Conservation (phyloP, 2,113 vertebrate genomes). For the Choloepus hoffmanni region DNA sequence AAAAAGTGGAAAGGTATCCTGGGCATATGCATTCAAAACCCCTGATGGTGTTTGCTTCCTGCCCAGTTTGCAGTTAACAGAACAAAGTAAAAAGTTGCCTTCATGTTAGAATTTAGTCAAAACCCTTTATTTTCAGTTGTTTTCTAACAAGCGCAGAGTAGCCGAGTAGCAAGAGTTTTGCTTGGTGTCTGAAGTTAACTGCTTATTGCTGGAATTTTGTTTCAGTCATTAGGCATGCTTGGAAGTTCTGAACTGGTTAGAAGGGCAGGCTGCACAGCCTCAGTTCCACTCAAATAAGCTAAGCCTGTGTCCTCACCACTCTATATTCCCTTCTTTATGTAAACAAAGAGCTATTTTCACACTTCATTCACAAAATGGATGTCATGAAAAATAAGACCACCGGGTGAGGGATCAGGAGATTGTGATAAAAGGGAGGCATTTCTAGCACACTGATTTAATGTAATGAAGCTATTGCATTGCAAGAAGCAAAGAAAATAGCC, state of each 20-base stretch:
- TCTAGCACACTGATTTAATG: background rate
- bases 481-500: background rate
- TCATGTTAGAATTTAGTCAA: background rate
- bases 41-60: background rate
- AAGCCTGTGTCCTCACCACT: conserved; percentile 1
- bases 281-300: conserved; percentile 7
- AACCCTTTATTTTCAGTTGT: conserved; percentile 28
- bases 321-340: conserved; percentile 55
- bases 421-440: background rate
- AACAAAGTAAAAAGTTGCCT: background rate
- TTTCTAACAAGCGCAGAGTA: conserved; percentile 5
- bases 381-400: background rate
- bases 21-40: background rate
- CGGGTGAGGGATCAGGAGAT: background rate
- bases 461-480: background rate
- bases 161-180: background rate
- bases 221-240: background rate
- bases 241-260: conserved; percentile 60
- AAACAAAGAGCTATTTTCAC: conserved; percentile 59
- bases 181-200: background rate
- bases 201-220: background rate
- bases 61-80: background rate
- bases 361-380: conserved; percentile 67
- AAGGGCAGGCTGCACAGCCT: background rate
- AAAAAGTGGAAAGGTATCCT: background rate